Evolutionary conservation across 2,797 vertebrate genomes (phyloP), one percentile per base, ranked within the genome.

Genomic region (Apogon hyalosoma): DNA sequence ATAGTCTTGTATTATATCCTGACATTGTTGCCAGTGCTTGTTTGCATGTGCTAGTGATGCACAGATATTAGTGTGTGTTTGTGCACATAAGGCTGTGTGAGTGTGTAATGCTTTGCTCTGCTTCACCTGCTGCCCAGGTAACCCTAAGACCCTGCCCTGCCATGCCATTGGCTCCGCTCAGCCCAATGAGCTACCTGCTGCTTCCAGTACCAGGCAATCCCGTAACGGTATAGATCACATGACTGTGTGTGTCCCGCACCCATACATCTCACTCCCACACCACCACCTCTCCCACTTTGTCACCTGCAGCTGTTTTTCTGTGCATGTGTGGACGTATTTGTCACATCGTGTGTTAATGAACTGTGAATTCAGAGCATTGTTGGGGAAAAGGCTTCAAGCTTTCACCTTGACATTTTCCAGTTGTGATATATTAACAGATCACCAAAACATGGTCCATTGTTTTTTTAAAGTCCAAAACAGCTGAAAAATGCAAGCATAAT

Each of bases 71-170:
- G 58, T 58, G 56, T 51, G 53, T 47, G n/a, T 12, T 28, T 31
- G 50, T 50, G 64, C 41, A 28, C 8, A n/a, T 16, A 36, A 52
- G 58, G 16, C 19, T 24, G 38, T 10, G 53, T 45, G 73, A n/a
- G 55, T 66, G 62, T 79, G 81, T 92, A 90, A 92, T 14, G 92
- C 92, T 96, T 92, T 94, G 93, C 95, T 96, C 90, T 96, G 94
- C 94, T 94, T 94, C 92, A 94, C 92, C 93, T 95, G 94, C 92
- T 92, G 91, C 94, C 87, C 95, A 98, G 97, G 96, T 96, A 95
- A 96, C 94, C 94, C 94, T 94, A 95, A 96, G 95, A 96, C 92
- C 95, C 95, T 90, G 89, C 92, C 94, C 93, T 91, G 92, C 94
- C 86, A 71, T 88, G 86, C 94, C 92, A 92, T 95, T 95, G 96